Evolutionary conservation across 2,888 invertebrate species (phyloP).

Genomic region (Agrochola macilenta): DNA sequence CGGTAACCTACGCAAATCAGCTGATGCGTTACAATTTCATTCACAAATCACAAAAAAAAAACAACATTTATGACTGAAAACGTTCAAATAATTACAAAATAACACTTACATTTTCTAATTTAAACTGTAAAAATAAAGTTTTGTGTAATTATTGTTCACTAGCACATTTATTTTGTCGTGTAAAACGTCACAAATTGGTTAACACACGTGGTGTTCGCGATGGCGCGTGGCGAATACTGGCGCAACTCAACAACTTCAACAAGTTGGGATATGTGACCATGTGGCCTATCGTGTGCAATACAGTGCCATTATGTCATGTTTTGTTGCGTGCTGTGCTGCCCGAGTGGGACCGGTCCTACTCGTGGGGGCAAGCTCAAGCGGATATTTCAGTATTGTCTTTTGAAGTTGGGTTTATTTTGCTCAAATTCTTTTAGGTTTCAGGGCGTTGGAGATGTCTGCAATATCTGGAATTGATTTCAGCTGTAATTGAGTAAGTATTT

Average conservation of each 20-base stretch:
- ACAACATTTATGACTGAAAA: background rate
- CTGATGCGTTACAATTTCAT: constrained; percentile 26
- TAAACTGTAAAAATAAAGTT: background rate
- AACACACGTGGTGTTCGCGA: constrained; percentile 12
- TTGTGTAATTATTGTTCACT: constrained; percentile 20
- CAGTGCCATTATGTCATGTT: background rate
- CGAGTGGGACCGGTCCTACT: constrained; percentile 1
- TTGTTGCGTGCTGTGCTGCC: background rate
- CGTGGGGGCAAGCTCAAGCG: background rate
- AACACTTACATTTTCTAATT: constrained; percentile 42
- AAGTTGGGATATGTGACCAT: background rate
- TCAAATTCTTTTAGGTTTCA: background rate
- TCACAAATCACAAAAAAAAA: background rate
- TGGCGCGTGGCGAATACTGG: constrained; percentile 30
- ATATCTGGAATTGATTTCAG: background rate
- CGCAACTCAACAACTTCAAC: background rate
- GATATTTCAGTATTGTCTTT: background rate
- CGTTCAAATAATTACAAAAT: background rate
- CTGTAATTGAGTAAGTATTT: too few relatives aligned
- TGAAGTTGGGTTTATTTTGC: background rate
- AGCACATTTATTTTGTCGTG: constrained; percentile 19
- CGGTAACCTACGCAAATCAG: constrained; percentile 15
- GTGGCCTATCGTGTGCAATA: background rate
- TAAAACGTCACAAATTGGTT: background rate
- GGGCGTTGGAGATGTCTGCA: background rate